A percentile compares a stretch with the other conserved stretches of the same genome.
Evolutionary conservation across 2,797 vertebrate genomes (phyloP).

Genomic region (Gymnoscopelus microlampas): DNA sequence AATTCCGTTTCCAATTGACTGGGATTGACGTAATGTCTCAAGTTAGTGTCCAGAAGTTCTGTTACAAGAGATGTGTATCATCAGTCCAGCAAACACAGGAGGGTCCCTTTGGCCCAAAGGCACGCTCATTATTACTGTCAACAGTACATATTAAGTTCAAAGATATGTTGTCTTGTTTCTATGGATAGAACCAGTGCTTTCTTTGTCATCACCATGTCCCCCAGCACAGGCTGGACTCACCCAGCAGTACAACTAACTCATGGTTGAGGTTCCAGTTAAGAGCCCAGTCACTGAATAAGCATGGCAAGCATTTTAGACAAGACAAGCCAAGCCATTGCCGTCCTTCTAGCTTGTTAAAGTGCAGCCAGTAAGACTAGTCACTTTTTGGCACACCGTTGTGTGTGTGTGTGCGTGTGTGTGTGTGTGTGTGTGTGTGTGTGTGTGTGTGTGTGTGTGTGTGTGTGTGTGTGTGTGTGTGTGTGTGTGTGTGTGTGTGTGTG

Average conservation of each 20-base stretch:
- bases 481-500: constrained; percentile 21
- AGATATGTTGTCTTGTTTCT: background rate
- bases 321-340: constrained; percentile 37
- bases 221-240: constrained; percentile 28
- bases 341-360: constrained; percentile 51
- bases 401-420: constrained; percentile 21
- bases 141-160: no score
- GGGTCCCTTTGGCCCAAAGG: constrained; percentile 10
- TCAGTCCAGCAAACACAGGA: background rate
- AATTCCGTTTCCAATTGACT: no score
- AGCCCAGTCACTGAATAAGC: constrained; percentile 36
- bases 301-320: constrained; percentile 19
- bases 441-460: constrained; percentile 36
- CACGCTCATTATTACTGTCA: background rate
- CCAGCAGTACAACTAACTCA: constrained; percentile 52
- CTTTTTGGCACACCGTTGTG: constrained; percentile 35
- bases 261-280: constrained; percentile 12
- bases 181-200: background rate
- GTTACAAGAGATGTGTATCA: background rate
- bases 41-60: no score
- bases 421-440: constrained; percentile 26
- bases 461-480: constrained; percentile 26
- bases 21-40: no score
- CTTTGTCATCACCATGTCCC: constrained; percentile 18
- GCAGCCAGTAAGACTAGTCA: constrained; percentile 30